These are phyloP conservation scores for Venustaconcha ellipsiformis DNA, from an alignment of 1,140 invertebrate species.

Conservation along the genomic window DNA sequence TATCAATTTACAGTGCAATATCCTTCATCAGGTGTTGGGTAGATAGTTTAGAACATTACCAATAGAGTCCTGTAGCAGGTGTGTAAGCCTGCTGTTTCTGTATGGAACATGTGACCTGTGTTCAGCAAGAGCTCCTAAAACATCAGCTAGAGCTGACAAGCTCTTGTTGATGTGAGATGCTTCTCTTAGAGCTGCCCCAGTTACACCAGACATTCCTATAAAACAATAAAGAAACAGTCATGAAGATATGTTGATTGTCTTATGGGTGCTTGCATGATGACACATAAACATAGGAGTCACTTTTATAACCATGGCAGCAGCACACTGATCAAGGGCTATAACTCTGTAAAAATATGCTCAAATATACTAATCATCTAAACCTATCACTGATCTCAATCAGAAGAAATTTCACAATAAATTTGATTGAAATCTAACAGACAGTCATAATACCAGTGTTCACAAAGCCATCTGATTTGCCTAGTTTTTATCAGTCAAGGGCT, in stretches of 20 bases:
- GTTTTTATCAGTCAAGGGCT: no score
- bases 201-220: slow-evolving; percentile 66
- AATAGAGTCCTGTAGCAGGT: slow-evolving; percentile 89
- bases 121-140: slow-evolving; percentile 63
- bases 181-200: slow-evolving; percentile 59
- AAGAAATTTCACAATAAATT: no score
- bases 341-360: not conserved
- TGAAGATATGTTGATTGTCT: not conserved
- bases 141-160: slow-evolving; percentile 65
- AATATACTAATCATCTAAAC: not conserved
- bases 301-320: not conserved
- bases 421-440: no score
- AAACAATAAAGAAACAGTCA: not conserved
- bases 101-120: slow-evolving; percentile 83
- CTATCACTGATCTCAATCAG: not conserved
- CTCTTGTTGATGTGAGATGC: slow-evolving; percentile 65
- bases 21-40: no score
- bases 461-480: no score
- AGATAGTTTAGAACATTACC: slow-evolving; percentile 68
- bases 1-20: no score
- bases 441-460: no score
- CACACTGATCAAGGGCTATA: not conserved
- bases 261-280: not conserved
- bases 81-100: slow-evolving; percentile 91
- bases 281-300: not conserved